phyloP scores from a whole-genome alignment of 2,888 invertebrate genomes.

The Diabrotica balteata region DNA sequence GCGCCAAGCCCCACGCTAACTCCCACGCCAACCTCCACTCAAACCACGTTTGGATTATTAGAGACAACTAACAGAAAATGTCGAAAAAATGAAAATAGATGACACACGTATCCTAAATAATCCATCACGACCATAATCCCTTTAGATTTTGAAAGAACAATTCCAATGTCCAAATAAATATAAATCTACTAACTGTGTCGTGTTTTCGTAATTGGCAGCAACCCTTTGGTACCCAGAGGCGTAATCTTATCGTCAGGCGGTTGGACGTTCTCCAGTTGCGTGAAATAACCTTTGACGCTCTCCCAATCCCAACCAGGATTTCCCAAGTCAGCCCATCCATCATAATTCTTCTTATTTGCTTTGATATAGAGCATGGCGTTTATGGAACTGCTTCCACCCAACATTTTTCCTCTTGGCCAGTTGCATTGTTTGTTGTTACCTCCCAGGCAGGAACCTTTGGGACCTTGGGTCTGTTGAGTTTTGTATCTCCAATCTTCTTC shows the following conservation, averaged over 20 bases:
- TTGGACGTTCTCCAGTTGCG: background rate
- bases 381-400: conserved; percentile 72
- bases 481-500: conserved; percentile 58
- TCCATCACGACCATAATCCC: too few species aligned
- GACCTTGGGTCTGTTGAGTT: conserved; percentile 59
- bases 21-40: too few species aligned
- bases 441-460: conserved; percentile 52
- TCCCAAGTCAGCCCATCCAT: conserved; percentile 68
- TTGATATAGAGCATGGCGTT: conserved; percentile 73
- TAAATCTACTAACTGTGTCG: background rate
- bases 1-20: too few species aligned
- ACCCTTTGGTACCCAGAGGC: background rate
- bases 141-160: too few species aligned
- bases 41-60: too few species aligned
- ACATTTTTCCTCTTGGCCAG: conserved; percentile 68
- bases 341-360: conserved; percentile 71
- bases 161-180: too few species aligned
- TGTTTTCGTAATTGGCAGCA: background rate
- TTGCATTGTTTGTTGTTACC: conserved; percentile 56
- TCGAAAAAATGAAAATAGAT: too few species aligned
- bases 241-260: background rate
- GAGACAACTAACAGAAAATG: too few species aligned
- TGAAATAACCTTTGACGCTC: background rate
- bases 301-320: conserved; percentile 61
- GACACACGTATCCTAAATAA: too few species aligned